Evolutionary conservation across 2,113 vertebrate genomes (phyloP).

Genomic region (Micronisus gabar): DNA sequence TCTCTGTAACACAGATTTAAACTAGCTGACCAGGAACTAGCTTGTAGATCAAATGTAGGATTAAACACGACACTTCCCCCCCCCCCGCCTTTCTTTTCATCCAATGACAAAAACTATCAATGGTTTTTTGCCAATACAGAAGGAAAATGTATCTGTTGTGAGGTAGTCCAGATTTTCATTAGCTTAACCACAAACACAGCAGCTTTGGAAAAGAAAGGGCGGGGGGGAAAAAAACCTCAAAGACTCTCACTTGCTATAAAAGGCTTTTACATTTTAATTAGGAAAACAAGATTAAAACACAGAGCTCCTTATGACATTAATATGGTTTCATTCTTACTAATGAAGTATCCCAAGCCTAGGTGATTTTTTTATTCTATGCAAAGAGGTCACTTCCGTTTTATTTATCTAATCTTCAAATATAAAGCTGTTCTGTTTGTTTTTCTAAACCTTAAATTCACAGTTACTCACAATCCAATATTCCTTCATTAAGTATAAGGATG

Average conservation of each 20-base stretch:
- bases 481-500: background rate
- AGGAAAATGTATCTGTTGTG: background rate
- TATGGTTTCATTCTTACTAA: background rate
- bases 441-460: background rate
- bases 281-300: conserved; percentile 8
- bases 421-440: background rate
- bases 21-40: background rate
- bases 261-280: conserved; percentile 24
- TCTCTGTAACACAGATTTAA: background rate
- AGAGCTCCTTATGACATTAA: background rate
- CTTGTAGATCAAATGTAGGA: background rate
- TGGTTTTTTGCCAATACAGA: background rate
- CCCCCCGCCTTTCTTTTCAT: background rate
- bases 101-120: background rate
- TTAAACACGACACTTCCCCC: background rate
- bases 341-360: background rate
- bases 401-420: background rate
- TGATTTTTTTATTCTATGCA: background rate
- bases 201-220: background rate
- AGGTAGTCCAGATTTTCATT: conserved; percentile 3
- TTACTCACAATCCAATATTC: background rate
- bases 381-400: background rate
- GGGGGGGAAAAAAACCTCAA: background rate
- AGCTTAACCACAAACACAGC: background rate
- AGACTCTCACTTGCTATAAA: background rate